Evolutionary conservation across 2,888 invertebrate species (phyloP).

Genomic region (Trilocha varians): DNA sequence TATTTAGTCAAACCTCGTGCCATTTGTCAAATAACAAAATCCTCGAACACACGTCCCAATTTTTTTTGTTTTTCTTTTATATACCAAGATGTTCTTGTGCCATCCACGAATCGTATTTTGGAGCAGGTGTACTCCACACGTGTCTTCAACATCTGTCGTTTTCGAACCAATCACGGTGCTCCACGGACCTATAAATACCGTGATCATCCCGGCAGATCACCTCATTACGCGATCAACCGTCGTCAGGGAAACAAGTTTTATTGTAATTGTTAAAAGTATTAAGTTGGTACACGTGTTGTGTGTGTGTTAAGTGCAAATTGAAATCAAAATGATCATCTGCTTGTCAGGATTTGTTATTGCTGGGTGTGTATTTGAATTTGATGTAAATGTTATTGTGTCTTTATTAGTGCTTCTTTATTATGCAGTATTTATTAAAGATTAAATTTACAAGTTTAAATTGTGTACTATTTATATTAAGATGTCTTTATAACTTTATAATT

Average conservation of each 20-base stretch:
- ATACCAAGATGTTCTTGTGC: constrained; percentile 2
- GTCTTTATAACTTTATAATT: too few species aligned
- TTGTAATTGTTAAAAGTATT: too few species aligned
- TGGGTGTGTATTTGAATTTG: constrained; percentile 42
- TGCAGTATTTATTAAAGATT: not conserved
- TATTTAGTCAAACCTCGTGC: too few species aligned
- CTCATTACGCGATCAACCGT: constrained; percentile 6
- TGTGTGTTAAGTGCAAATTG: not conserved
- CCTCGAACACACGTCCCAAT: not conserved
- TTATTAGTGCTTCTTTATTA: not conserved
- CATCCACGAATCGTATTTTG: constrained; percentile 4
- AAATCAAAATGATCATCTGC: constrained; percentile 59
- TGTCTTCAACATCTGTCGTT: constrained; percentile 7
- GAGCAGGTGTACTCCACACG: constrained; percentile 16
- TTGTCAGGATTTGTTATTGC: constrained; percentile 69
- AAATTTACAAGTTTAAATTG: not conserved
- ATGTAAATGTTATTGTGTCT: not conserved
- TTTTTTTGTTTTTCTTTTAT: not conserved
- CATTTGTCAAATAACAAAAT: too few species aligned
- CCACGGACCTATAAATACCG: constrained; percentile 2
- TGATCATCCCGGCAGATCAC: constrained; percentile 10
- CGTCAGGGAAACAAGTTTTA: constrained; percentile 1
- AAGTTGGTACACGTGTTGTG: too few species aligned
- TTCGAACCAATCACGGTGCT: constrained; percentile 7
- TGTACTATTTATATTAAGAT: too few species aligned